Conservation (phyloP, 2,888 invertebrate genomes). For the Amphimallon solstitiale region DNA sequence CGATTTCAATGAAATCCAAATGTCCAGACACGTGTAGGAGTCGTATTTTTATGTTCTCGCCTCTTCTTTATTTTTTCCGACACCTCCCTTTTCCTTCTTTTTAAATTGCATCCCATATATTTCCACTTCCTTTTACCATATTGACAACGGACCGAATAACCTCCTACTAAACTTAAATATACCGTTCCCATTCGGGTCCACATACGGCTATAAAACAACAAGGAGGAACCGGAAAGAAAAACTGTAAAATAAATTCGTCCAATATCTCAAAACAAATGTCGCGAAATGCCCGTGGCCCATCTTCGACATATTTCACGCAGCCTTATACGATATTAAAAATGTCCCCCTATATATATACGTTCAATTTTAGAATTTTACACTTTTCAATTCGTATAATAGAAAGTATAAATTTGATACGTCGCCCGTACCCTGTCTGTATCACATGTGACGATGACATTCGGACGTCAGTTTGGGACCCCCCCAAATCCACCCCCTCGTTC, state of each 20-base stretch:
- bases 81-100: neutral
- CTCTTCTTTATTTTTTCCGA: neutral
- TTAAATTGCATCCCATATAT: conserved; percentile 25
- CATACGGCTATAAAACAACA: conserved; percentile 3
- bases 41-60: conserved; percentile 25
- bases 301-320: conserved; percentile 51
- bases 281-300: conserved; percentile 42
- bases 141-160: conserved; percentile 4
- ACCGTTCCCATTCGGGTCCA: no score
- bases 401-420: conserved; percentile 56
- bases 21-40: conserved; percentile 11
- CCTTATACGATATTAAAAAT: conserved; percentile 52
- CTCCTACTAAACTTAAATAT: no score
- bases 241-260: conserved; percentile 40
- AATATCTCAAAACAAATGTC: conserved; percentile 50
- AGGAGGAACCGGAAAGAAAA: neutral
- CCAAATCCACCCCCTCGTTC: neutral
- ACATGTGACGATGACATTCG: conserved; percentile 51
- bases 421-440: conserved; percentile 46
- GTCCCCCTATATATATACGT: conserved; percentile 46
- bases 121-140: conserved; percentile 7
- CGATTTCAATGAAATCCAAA: neutral
- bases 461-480: conserved; percentile 47
- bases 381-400: conserved; percentile 53
- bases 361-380: conserved; percentile 57